Evolutionary conservation across 2,888 invertebrate genomes (phyloP).

Genomic region (Limnephilus lunatus): DNA sequence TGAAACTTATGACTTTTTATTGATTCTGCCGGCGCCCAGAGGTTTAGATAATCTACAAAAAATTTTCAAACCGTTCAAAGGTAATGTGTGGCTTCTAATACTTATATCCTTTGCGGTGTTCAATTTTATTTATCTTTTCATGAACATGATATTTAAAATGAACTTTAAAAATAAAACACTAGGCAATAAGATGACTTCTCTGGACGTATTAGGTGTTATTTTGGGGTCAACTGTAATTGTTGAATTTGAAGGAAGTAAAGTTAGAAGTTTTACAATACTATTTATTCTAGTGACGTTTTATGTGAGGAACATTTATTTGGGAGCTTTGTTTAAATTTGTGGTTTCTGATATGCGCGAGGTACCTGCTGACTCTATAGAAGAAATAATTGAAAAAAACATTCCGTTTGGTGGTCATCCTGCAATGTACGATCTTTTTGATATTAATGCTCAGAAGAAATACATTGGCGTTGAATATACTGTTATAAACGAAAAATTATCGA

Average conservation of each 20-base stretch:
- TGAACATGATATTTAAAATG: neutral
- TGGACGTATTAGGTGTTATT: conserved; percentile 13
- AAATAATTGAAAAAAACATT: conserved; percentile 22
- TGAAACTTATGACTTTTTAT: neutral
- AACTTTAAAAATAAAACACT: neutral
- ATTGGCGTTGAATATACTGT: too few species aligned
- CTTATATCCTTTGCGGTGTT: neutral
- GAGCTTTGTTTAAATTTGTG: conserved; percentile 18
- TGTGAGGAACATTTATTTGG: conserved; percentile 40
- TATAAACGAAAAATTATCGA: too few species aligned
- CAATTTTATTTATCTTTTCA: neutral
- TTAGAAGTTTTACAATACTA: neutral
- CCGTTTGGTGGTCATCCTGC: neutral
- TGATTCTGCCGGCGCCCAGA: neutral
- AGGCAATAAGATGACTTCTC: neutral
- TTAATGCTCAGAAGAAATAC: too few species aligned
- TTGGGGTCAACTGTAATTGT: neutral
- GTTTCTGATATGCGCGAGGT: conserved; percentile 13
- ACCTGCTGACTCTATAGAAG: neutral
- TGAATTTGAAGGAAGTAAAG: neutral
- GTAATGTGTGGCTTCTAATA: conserved; percentile 2
- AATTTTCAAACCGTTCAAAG: conserved; percentile 27
- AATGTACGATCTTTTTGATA: too few species aligned
- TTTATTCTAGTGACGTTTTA: conserved; percentile 19
- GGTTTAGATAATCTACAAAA: neutral